Conservation (phyloP, 2,797 vertebrate species). For the Euphonia xanthogaster region DNA sequence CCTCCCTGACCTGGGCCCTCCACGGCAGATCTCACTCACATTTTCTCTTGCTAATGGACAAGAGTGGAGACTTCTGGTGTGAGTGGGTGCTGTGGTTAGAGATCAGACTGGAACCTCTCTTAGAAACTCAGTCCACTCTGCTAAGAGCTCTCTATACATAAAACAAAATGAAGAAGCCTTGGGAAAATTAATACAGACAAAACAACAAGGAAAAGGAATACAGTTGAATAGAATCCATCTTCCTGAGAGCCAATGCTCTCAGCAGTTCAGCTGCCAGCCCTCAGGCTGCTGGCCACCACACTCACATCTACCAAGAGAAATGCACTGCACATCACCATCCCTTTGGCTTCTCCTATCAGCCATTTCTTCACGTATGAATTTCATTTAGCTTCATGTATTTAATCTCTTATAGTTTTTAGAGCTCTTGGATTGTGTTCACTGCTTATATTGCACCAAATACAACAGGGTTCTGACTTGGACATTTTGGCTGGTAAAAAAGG, state of each 20-base stretch:
- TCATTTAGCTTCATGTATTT: not conserved
- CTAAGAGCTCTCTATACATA: not conserved
- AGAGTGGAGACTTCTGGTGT: not conserved
- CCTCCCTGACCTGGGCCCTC: not conserved
- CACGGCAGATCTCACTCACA: not conserved
- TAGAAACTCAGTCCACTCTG: not conserved
- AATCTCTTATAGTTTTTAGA: not conserved
- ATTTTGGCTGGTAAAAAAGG: not conserved
- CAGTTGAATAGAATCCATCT: not conserved
- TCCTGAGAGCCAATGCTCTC: not conserved
- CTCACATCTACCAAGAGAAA: not conserved
- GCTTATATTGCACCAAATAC: not conserved
- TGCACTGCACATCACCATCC: not conserved
- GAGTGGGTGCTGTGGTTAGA: not conserved
- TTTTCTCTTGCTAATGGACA: not conserved
- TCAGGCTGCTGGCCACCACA: not conserved
- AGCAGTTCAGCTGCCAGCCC: not conserved
- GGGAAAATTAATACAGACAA: not conserved
- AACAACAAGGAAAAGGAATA: not conserved
- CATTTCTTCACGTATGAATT: not conserved
- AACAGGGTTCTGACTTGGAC: not conserved
- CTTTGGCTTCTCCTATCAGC: not conserved
- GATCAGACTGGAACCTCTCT: not conserved
- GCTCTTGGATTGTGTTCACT: not conserved
- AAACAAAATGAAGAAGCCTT: not conserved